Evolutionary conservation across 2,888 invertebrate genomes (phyloP).

Genomic region (Leistus spinibarbis): DNA sequence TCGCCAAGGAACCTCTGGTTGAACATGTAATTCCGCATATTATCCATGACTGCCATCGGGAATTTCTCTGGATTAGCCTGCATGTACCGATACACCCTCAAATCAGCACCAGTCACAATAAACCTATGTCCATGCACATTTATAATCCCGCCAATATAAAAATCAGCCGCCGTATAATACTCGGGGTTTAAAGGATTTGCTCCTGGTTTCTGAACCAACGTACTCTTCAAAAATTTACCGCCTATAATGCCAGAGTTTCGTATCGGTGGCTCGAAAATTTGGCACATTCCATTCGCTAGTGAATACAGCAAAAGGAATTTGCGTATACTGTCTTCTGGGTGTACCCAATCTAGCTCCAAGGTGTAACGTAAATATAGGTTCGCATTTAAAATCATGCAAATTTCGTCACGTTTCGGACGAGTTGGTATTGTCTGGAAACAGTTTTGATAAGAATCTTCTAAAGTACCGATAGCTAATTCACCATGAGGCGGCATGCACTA

Average conservation of each 20-base stretch:
- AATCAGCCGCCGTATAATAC: slow-evolving; percentile 79
- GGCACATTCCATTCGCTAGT: slow-evolving; percentile 75
- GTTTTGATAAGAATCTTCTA: slow-evolving; percentile 79
- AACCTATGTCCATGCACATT: slow-evolving; percentile 78
- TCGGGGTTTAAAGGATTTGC: slow-evolving; percentile 72
- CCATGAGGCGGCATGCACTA: slow-evolving; percentile 70
- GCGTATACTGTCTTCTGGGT: slow-evolving; percentile 78
- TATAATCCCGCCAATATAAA: slow-evolving; percentile 76
- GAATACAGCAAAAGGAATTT: slow-evolving; percentile 78
- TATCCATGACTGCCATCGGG: slow-evolving; percentile 68
- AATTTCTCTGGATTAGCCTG: slow-evolving; percentile 75
- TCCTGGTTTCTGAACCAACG: slow-evolving; percentile 71
- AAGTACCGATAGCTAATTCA: slow-evolving; percentile 68
- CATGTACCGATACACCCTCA: slow-evolving; percentile 79
- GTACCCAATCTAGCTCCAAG: slow-evolving; percentile 76
- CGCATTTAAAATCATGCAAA: slow-evolving; percentile 76
- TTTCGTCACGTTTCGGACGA: slow-evolving; percentile 75
- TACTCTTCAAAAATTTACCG: slow-evolving; percentile 75
- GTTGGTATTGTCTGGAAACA: slow-evolving; percentile 73
- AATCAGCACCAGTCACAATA: slow-evolving; percentile 75
- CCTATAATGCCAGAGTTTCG: slow-evolving; percentile 75
- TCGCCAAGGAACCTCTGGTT: slow-evolving; percentile 67
- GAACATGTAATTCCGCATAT: slow-evolving; percentile 71
- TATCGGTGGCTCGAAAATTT: slow-evolving; percentile 74
- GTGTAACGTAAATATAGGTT: slow-evolving; percentile 71